These are phyloP conservation scores for Megaceryle torquata DNA, from an alignment of 2,113 vertebrate genomes.

Conservation along the genomic window DNA sequence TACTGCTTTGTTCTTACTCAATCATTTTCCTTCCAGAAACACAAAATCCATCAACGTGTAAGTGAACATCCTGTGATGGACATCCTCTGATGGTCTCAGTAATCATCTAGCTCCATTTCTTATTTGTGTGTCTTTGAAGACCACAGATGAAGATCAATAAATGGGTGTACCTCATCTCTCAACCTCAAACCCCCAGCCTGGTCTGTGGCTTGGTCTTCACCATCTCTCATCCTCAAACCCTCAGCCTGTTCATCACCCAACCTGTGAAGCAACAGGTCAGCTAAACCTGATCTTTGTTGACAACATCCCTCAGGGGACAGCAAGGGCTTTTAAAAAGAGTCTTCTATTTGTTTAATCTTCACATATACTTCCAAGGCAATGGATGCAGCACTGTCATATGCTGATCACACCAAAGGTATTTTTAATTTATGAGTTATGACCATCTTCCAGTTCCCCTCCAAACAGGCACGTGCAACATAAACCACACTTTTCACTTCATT, in stretches of 20 bases:
- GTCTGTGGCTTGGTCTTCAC: no score
- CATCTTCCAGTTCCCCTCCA: background rate
- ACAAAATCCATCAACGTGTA: background rate
- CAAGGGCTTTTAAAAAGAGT: background rate
- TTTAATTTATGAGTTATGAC: background rate
- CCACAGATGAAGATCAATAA: background rate
- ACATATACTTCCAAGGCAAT: background rate
- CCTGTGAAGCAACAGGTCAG: background rate
- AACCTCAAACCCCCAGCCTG: no score
- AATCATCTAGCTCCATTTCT: background rate
- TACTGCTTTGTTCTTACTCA: background rate
- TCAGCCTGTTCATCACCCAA: fast-evolving
- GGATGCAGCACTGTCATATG: background rate
- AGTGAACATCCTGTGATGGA: background rate
- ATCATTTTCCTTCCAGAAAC: background rate
- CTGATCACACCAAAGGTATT: background rate
- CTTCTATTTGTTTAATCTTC: background rate
- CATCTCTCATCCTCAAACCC: background rate
- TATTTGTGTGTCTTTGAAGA: background rate
- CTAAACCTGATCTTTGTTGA: background rate
- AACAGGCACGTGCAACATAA: background rate
- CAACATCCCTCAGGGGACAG: background rate
- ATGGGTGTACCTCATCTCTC: background rate
- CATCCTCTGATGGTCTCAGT: background rate
- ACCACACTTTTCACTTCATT: background rate